These are phyloP conservation scores for Mobula hypostoma DNA, from an alignment of 2,113 vertebrate genomes.

Conservation along the genomic window DNA sequence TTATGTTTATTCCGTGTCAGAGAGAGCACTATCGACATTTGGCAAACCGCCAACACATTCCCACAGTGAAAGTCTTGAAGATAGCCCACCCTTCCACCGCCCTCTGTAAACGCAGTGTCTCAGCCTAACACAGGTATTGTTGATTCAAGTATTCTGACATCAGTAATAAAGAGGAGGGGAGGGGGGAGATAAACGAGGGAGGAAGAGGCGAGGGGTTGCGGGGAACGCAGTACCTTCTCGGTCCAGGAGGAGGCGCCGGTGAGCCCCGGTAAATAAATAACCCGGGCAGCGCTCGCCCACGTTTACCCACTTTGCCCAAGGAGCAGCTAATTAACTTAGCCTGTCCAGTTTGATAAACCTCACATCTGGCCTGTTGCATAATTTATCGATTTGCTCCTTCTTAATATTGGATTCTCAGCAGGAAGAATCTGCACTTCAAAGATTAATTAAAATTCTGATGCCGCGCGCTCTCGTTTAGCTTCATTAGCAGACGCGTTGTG, in stretches of 20 bases:
- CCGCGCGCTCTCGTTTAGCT: background rate
- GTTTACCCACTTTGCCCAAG: background rate
- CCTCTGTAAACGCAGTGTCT: background rate
- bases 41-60: background rate
- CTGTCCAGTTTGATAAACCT: background rate
- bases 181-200: background rate
- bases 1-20: background rate
- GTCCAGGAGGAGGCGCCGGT: background rate
- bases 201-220: background rate
- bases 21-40: background rate
- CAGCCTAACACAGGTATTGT: too few relatives aligned
- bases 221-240: background rate
- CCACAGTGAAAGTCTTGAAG: background rate
- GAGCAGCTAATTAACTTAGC: background rate
- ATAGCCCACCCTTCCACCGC: too few relatives aligned
- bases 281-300: background rate
- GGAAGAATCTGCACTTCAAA: background rate
- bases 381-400: background rate
- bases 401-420: background rate
- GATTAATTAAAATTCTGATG: background rate
- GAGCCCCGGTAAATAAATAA: background rate
- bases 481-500: background rate
- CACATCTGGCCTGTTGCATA: background rate
- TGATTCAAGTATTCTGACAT: background rate
- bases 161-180: background rate